Conservation (phyloP, 1,140 invertebrate genomes). For the Sminthurides bifidus region DNA sequence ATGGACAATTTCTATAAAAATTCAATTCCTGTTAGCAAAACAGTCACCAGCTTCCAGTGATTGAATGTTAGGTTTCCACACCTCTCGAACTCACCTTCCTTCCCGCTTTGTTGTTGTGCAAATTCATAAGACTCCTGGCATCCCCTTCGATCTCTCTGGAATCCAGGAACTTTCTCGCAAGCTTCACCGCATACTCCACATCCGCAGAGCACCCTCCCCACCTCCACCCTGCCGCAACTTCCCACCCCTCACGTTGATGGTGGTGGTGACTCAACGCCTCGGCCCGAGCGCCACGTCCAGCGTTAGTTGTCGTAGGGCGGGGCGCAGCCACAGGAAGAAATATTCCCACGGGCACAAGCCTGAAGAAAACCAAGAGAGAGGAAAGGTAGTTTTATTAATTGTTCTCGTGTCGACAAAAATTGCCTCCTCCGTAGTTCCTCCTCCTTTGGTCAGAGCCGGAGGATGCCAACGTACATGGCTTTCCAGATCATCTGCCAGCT, state of each 20-base stretch:
- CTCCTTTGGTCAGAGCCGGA: too few species aligned
- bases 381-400: background rate
- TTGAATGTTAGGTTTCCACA: background rate
- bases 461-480: too few species aligned
- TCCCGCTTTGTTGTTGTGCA: slow-evolving; percentile 92
- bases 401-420: background rate
- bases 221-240: slow-evolving; percentile 45
- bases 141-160: slow-evolving; percentile 69
- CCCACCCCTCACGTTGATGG: slow-evolving; percentile 22
- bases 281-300: slow-evolving; percentile 6
- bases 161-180: slow-evolving; percentile 70
- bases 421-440: background rate
- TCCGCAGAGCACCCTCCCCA: slow-evolving; percentile 83
- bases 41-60: too few species aligned
- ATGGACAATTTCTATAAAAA: background rate
- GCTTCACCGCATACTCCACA: slow-evolving; percentile 60
- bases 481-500: too few species aligned
- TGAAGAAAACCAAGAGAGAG: background rate
- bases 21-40: too few species aligned
- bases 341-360: slow-evolving; percentile 77
- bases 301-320: slow-evolving; percentile 34
- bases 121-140: slow-evolving; percentile 81
- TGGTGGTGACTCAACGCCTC: background rate
- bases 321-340: slow-evolving; percentile 77
- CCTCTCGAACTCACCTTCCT: slow-evolving; percentile 54